A percentile compares a stretch with the other conserved stretches of the same genome.
Conservation (phyloP, 2,113 vertebrate species). For the Rhinoderma darwinii region DNA sequence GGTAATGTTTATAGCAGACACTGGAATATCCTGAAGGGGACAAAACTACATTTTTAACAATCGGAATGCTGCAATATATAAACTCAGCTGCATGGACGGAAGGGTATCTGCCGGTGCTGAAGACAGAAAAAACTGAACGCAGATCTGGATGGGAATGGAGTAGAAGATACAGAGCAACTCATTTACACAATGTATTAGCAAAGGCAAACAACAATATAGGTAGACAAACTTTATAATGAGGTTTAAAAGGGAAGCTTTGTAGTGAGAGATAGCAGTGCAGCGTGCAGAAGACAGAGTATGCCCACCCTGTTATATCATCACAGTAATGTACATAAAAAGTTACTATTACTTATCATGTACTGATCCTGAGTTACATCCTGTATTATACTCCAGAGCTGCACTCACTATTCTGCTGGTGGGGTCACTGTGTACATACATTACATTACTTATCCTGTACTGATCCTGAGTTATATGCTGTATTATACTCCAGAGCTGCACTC, state of each 20-base stretch:
- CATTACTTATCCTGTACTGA: too few relatives aligned
- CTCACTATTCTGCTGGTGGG: neutral
- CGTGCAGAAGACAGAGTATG: neutral
- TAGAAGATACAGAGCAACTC: neutral
- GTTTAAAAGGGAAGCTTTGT: neutral
- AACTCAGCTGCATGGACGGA: too few relatives aligned
- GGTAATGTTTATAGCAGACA: too few relatives aligned
- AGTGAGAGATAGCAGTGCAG: neutral
- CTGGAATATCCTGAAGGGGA: too few relatives aligned
- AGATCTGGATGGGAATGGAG: neutral
- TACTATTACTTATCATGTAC: neutral
- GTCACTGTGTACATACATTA: too few relatives aligned
- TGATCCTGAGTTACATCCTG: too few relatives aligned
- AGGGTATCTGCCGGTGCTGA: too few relatives aligned
- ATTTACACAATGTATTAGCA: neutral
- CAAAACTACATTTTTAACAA: neutral
- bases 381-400: neutral
- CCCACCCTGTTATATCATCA: too few relatives aligned
- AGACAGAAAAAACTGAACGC: neutral
- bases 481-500: too few relatives aligned
- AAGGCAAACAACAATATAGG: neutral
- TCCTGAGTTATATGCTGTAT: neutral
- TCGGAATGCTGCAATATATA: too few relatives aligned
- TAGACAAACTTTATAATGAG: neutral
- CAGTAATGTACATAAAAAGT: too few relatives aligned